A percentile compares a stretch with the other conserved stretches of the same genome.
Conservation (phyloP, 2,797 vertebrate species). For the Lepus townsendii region DNA sequence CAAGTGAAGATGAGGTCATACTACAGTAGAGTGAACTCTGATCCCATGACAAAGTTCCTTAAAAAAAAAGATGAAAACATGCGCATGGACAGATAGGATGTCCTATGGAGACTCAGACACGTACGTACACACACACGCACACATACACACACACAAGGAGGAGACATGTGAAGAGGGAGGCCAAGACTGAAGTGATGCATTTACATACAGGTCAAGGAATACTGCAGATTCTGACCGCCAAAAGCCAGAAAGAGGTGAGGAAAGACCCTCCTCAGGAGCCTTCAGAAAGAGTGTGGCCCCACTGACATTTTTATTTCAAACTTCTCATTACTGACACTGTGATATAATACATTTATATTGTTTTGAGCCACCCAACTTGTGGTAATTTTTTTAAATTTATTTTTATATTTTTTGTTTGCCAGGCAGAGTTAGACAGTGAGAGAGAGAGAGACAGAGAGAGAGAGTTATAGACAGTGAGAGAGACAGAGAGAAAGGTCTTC, state of each 20-base stretch:
- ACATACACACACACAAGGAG: no score
- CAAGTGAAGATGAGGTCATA: neutral
- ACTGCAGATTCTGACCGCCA: neutral
- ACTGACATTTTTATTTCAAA: neutral
- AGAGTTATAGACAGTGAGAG: no score
- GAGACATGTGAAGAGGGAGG: neutral
- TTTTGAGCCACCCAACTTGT: neutral
- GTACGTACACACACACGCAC: accelerated
- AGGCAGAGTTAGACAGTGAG: no score
- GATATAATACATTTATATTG: neutral
- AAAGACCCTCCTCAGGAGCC: neutral
- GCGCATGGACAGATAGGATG: neutral
- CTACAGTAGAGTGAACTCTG: neutral
- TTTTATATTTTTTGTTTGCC: no score
- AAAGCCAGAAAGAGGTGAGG: neutral
- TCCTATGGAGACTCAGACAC: neutral
- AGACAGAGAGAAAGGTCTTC: no score
- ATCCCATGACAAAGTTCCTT: neutral
- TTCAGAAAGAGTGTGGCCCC: neutral
- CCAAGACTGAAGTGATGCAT: neutral
- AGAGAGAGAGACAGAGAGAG: no score
- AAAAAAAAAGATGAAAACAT: neutral
- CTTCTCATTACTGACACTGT: neutral
- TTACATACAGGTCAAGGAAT: neutral
- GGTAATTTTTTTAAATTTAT: neutral